Evolutionary conservation across 2,888 invertebrate species (phyloP), one percentile per base, ranked within the genome.

Genomic region (Drosophila mimica): DNA sequence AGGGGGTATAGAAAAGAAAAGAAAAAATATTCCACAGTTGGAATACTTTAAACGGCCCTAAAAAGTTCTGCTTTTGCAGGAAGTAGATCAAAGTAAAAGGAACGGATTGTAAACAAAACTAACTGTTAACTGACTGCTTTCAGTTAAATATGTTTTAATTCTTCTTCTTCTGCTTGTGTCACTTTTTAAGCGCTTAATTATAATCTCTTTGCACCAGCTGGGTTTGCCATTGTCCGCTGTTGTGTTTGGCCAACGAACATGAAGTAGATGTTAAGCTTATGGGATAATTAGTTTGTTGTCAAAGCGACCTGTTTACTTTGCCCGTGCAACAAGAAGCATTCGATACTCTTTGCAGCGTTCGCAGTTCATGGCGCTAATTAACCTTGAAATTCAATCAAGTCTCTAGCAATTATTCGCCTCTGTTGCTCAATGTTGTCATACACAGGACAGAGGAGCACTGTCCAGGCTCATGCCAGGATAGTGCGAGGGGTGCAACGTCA

Each of bases 381-480:
- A 84, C 89, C 85, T 84, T 89, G 89, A 82, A 89, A 89, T 79
- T 78, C 70, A 89, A 84, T 83, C 70, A 89, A 89, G 76, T 70
- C 25, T 25, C 59, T 31, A 53, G 58, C 84, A 75, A 87, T 83
- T 83, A 83, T 81, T 71, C 59, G 69, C 59, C 65, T 51, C 68
- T 74, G 57, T 58, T 36, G n/a, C 33, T 36, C 17, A 11, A 34
- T 46, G 46, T 9, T 46, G 46, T 25, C 8, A 53, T 34, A 25
- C 9, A 54, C 56, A 56, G 28, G 56, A 56, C 7, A 6, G 25
- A 56, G 38, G 38, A 38, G 17, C 4, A 25, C 53, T n/a, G 25
- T 7, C 4, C 28, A 46, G 33, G 48, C 60, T 9, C 56, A 31
- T 62, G 43, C 46, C 59, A 80, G 80, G 59, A 75, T 54, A 68